These are phyloP conservation scores for Coleophora deauratella DNA, from an alignment of 2,888 invertebrate genomes.

Conservation along the genomic window DNA sequence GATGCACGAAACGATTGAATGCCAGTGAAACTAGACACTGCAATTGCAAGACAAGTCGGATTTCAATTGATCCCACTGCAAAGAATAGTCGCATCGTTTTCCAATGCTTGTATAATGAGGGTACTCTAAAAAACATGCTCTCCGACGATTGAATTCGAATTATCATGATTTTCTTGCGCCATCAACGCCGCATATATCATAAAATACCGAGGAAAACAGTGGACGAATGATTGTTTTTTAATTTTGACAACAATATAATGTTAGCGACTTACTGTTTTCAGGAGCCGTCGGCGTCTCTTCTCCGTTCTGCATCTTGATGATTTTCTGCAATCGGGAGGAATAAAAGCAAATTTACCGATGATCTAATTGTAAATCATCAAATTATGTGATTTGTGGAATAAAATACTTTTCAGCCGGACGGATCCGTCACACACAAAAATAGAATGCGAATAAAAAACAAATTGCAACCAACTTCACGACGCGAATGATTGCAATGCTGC, in stretches of 20 bases:
- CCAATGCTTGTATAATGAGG: constrained; percentile 33
- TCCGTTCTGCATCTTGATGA: constrained; percentile 66
- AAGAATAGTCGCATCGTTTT: constrained; percentile 3
- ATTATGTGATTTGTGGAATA: constrained; percentile 51
- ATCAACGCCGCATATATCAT: constrained; percentile 22
- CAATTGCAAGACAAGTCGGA: constrained; percentile 9
- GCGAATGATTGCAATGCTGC: constrained; percentile 20
- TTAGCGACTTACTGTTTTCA: constrained; percentile 53
- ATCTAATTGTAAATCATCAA: constrained; percentile 55
- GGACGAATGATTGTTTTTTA: constrained; percentile 41
- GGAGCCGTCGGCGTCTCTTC: constrained; percentile 50
- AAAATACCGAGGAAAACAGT: constrained; percentile 44
- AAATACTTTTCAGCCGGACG: constrained; percentile 50
- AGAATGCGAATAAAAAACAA: constrained; percentile 72
- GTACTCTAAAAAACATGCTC: constrained; percentile 44
- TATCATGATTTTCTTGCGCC: constrained; percentile 15
- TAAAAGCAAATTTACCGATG: constrained; percentile 35
- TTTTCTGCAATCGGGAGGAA: constrained; percentile 53
- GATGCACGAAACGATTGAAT: constrained; percentile 54
- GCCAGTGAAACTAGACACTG: constrained; percentile 45
- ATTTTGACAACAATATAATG: constrained; percentile 44
- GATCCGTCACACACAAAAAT: constrained; percentile 74
- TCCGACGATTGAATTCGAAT: constrained; percentile 7
- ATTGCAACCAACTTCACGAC: constrained; percentile 48
- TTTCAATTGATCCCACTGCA: constrained; percentile 6